Evolutionary conservation across 2,113 vertebrate genomes (phyloP), one percentile per base, ranked within the genome.

Genomic region (Trichechus manatus): DNA sequence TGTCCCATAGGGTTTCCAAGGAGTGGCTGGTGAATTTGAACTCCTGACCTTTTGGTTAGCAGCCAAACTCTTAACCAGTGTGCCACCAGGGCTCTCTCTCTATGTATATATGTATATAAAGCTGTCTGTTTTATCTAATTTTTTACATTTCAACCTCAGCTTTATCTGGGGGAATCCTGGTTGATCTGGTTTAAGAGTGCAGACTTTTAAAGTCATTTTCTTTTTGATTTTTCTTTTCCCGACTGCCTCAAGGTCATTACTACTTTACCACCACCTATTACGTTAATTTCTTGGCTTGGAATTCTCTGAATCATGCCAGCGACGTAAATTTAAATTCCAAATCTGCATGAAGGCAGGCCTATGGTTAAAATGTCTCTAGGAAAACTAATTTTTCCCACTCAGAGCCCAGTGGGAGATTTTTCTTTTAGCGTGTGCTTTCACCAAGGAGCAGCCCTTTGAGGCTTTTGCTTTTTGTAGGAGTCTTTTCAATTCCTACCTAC

Each of bases 101-200:
- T 39, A 39, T 39, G 3, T 39, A 39, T 39, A 39, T 39, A 39
- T 39, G 39, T 39, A 39, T 39, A 3, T 39, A 39, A 39, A 39
- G 39, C 33, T 72, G 25, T 50, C 23, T 59, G 19, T 59, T 82
- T 87, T 72, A 70, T 68, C 31, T 61, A 74, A 42, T 68, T 95
- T 68, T 86, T 95, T 8, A 88, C 31, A 82, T 79, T 70, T 87
- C 31, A 63, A 27, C 59, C 74, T 91, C 44, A 36, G 29, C 33
- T 96, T 92, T 86, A 81, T 44, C 17, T 5, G 25, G 88, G 36
- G 61, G 44, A 66, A n/a, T 74, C n/a, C 39, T 83, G 61, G 85
- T 89, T 72, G 36, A 75, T 96, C 70, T 97, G 61, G 85, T 29
- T 89, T 82, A 66, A 87, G 84, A 20, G 22, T 75, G 3, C 63